Percentiles rank a stretch among this genome's conserved stretches.
These are phyloP conservation scores for Apantesis nais DNA, from an alignment of 2,888 invertebrate genomes.

Conservation along the genomic window DNA sequence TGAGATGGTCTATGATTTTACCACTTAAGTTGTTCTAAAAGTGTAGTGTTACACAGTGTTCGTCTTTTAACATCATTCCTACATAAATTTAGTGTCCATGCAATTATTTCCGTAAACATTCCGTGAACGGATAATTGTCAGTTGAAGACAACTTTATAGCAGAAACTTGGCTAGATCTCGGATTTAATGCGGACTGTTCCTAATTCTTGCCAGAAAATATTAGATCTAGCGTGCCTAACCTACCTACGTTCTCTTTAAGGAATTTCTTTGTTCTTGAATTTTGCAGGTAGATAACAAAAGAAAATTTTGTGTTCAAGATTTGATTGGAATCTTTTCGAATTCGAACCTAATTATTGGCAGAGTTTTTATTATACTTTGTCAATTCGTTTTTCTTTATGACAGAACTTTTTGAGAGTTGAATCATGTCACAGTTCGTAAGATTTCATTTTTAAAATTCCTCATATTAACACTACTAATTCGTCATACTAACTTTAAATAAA, in stretches of 20 bases:
- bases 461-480: too few species aligned
- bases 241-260: neutral
- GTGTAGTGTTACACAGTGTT: neutral
- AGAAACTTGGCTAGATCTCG: neutral
- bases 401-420: too few species aligned
- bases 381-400: too few species aligned
- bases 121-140: neutral
- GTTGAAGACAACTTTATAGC: neutral
- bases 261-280: neutral
- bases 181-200: neutral
- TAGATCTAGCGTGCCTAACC: neutral
- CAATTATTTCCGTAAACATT: neutral
- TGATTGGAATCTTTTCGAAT: too few species aligned
- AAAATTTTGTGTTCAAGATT: too few species aligned
- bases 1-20: neutral
- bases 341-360: too few species aligned
- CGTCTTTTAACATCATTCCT: neutral
- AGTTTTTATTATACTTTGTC: too few species aligned
- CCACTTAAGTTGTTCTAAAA: neutral
- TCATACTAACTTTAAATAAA: too few species aligned
- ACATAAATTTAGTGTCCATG: neutral
- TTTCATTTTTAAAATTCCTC: too few species aligned
- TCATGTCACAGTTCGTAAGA: too few species aligned
- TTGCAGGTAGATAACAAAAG: neutral
- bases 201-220: neutral